These are phyloP conservation scores for Odontomachus brunneus DNA, from an alignment of 1,140 invertebrate genomes.

Conservation along the genomic window DNA sequence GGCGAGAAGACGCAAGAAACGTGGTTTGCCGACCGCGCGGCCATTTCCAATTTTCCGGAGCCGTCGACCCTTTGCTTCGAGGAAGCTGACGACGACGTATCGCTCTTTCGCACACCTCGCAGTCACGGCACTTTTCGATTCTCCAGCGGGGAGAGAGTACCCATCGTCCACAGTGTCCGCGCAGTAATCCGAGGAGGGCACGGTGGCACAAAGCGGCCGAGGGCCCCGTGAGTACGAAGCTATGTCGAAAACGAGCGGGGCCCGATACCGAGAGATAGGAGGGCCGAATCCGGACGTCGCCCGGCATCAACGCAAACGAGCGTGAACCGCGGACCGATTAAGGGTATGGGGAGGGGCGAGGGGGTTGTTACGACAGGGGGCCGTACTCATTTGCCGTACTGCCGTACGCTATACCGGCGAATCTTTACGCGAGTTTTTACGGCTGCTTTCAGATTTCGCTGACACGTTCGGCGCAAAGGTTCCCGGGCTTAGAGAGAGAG, in stretches of 20 bases:
- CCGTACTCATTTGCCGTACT: conserved; percentile 15
- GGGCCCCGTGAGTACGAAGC: conserved; percentile 47
- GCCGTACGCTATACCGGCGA: conserved; percentile 43
- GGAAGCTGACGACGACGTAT: not conserved
- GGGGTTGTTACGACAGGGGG: conserved; percentile 30
- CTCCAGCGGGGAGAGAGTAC: not conserved
- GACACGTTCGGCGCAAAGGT: conserved; percentile 63
- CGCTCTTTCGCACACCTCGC: not conserved
- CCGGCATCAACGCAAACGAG: conserved; percentile 67
- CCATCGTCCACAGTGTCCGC: not conserved
- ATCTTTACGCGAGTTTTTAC: conserved; percentile 76
- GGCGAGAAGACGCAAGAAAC: too few relatives aligned
- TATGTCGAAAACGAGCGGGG: conserved; percentile 45
- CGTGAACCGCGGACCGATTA: conserved; percentile 68
- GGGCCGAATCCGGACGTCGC: conserved; percentile 53
- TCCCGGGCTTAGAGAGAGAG: not conserved
- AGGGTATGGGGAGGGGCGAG: not conserved
- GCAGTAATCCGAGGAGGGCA: conserved; percentile 24
- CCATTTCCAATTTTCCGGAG: not conserved
- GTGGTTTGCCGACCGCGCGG: too few relatives aligned
- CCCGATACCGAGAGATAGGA: conserved; percentile 11
- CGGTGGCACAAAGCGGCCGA: conserved; percentile 17
- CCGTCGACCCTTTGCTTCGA: not conserved
- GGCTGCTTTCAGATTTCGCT: conserved; percentile 69
- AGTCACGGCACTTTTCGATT: conserved; percentile 19